Conservation (phyloP, 2,113 vertebrate species). For the Tautogolabrus adspersus region DNA sequence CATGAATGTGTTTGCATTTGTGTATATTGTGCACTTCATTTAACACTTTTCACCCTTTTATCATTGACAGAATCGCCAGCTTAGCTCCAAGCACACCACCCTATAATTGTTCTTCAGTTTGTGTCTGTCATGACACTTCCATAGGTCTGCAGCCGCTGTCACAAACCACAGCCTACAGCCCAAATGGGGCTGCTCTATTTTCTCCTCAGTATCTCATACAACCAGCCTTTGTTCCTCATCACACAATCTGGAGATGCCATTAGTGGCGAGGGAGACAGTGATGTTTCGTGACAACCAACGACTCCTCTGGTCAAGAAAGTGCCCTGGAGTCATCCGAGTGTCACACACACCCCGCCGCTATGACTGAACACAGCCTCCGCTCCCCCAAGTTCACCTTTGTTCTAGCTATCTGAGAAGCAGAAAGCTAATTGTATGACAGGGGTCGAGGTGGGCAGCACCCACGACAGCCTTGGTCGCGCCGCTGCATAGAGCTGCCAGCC, state of each 20-base stretch:
- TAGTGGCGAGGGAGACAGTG: slow-evolving; percentile 80
- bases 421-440: slow-evolving; percentile 76
- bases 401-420: slow-evolving; percentile 74
- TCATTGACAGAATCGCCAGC: slow-evolving; percentile 36
- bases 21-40: slow-evolving; percentile 27
- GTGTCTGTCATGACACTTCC: slow-evolving; percentile 67
- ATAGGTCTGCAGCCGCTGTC: slow-evolving; percentile 67
- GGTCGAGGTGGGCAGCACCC: slow-evolving; percentile 60
- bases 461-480: slow-evolving; percentile 55
- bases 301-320: slow-evolving; percentile 79
- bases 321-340: slow-evolving; percentile 75
- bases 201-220: slow-evolving; percentile 55
- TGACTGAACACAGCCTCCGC: slow-evolving; percentile 41
- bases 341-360: slow-evolving; percentile 71
- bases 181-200: slow-evolving; percentile 74
- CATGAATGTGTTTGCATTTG: not conserved
- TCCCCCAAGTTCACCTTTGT: slow-evolving; percentile 80
- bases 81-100: slow-evolving; percentile 55
- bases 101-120: slow-evolving; percentile 72
- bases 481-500: slow-evolving; percentile 60
- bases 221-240: slow-evolving; percentile 78
- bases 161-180: slow-evolving; percentile 66
- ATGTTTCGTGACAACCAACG: slow-evolving; percentile 83
- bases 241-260: slow-evolving; percentile 83
- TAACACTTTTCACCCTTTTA: not conserved